Conservation (phyloP, 1,140 invertebrate genomes). For the Drosophila insularis region DNA sequence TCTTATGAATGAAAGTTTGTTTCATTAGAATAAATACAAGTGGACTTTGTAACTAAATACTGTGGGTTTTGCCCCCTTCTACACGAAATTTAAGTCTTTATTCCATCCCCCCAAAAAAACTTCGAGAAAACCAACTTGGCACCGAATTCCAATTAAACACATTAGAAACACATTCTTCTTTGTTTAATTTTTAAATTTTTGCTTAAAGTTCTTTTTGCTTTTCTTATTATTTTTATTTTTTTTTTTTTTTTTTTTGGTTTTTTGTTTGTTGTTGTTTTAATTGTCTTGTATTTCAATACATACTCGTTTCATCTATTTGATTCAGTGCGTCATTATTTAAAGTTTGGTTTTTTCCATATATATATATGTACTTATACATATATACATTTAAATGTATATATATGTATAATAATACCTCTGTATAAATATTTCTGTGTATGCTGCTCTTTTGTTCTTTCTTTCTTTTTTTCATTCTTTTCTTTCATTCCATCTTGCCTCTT, state of each 20-base stretch:
- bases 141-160: constrained; percentile 8
- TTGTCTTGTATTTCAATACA: constrained; percentile 69
- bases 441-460: constrained; percentile 42
- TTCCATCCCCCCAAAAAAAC: neutral
- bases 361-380: constrained; percentile 39
- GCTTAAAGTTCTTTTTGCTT: constrained; percentile 56
- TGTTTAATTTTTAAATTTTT: constrained; percentile 59
- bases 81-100: too few relatives aligned
- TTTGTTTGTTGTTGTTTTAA: constrained; percentile 45
- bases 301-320: constrained; percentile 81
- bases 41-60: too few relatives aligned
- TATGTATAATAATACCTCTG: constrained; percentile 59
- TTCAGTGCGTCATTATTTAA: constrained; percentile 80
- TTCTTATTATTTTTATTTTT: constrained; percentile 3
- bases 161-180: constrained; percentile 24
- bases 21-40: too few relatives aligned
- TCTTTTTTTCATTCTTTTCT: constrained; percentile 57
- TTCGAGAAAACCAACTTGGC: neutral
- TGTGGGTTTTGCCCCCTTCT: too few relatives aligned
- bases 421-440: constrained; percentile 56
- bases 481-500: constrained; percentile 52
- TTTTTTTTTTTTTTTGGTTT: constrained; percentile 34
- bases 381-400: constrained; percentile 45
- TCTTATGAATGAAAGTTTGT: too few relatives aligned
- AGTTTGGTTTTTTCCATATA: constrained; percentile 47